phyloP scores from a whole-genome alignment of 1,140 invertebrate genomes.

The Tetramorium simillimum region DNA sequence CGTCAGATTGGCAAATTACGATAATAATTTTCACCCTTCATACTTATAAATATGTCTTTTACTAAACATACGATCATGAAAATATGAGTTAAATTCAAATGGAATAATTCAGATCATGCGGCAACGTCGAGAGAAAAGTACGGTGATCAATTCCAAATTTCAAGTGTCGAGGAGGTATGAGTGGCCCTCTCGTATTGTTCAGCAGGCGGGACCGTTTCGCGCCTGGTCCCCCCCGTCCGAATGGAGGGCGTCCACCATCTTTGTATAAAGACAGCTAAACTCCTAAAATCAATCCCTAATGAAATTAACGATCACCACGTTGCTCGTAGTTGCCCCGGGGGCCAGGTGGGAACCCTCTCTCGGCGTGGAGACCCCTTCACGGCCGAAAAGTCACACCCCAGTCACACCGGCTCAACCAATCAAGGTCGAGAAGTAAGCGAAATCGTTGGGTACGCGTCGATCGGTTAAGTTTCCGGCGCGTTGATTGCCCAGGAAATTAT shows the following conservation, averaged over 20 bases:
- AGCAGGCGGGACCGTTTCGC: constrained; percentile 7
- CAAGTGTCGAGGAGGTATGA: not conserved
- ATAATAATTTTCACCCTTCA: not conserved
- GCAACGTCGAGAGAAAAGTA: not conserved
- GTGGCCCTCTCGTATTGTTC: constrained; percentile 48
- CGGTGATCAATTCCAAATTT: not conserved
- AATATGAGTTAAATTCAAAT: not conserved
- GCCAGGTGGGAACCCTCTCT: constrained; percentile 64
- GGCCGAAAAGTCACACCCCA: constrained; percentile 78
- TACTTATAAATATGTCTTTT: constrained; percentile 3
- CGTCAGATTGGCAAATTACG: not conserved
- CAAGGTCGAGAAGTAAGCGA: constrained; percentile 76
- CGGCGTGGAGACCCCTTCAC: constrained; percentile 19
- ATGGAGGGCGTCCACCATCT: constrained; percentile 66
- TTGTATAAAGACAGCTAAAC: constrained; percentile 61
- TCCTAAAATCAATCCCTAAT: constrained; percentile 76
- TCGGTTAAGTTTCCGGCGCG: constrained; percentile 78
- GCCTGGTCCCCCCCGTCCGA: not conserved
- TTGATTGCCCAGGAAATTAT: constrained; percentile 79
- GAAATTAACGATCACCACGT: constrained; percentile 78
- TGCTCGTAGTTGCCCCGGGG: constrained; percentile 65
- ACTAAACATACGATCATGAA: constrained; percentile 1
- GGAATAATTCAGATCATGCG: too few species aligned
- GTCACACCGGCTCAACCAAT: constrained; percentile 74
- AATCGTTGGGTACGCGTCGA: constrained; percentile 68